Conservation (phyloP, 2,888 invertebrate species). For the Pollenia amentaria region DNA sequence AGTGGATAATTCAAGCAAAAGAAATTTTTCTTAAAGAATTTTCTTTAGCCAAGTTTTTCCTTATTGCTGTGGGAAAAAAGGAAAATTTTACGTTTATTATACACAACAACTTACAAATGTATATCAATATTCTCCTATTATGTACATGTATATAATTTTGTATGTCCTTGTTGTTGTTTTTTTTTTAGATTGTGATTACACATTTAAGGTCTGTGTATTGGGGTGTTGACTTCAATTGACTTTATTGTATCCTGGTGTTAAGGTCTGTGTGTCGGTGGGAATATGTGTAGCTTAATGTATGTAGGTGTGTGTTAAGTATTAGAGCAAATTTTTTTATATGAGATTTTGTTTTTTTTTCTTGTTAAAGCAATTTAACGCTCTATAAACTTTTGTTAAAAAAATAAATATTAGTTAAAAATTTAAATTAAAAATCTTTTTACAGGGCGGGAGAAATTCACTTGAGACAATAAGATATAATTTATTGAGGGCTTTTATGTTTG, state of each 20-base stretch:
- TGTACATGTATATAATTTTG: not conserved
- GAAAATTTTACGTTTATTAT: conserved; percentile 18
- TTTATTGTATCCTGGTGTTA: conserved; percentile 32
- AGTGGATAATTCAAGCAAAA: conserved; percentile 39
- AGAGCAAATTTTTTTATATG: not conserved
- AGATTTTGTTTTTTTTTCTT: conserved; percentile 13
- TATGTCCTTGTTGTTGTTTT: conserved; percentile 3
- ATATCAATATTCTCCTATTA: not conserved
- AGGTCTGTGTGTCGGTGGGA: not conserved
- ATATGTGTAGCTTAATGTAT: not conserved
- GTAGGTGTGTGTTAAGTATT: not conserved
- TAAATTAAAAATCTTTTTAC: conserved; percentile 53
- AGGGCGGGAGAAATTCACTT: not conserved
- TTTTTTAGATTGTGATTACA: conserved; percentile 31
- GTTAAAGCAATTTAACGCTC: conserved; percentile 70
- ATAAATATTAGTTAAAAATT: conserved; percentile 65
- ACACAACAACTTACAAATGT: not conserved
- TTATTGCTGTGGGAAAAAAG: conserved; percentile 2
- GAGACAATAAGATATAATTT: conserved; percentile 5
- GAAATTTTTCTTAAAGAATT: conserved; percentile 44
- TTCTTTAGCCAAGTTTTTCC: conserved; percentile 32
- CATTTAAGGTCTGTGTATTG: conserved; percentile 64
- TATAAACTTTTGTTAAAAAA: conserved; percentile 62
- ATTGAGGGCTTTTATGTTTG: too few species aligned
- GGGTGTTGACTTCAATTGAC: conserved; percentile 73